Conservation (phyloP, 1,140 invertebrate species). For the Euschistus heros region DNA sequence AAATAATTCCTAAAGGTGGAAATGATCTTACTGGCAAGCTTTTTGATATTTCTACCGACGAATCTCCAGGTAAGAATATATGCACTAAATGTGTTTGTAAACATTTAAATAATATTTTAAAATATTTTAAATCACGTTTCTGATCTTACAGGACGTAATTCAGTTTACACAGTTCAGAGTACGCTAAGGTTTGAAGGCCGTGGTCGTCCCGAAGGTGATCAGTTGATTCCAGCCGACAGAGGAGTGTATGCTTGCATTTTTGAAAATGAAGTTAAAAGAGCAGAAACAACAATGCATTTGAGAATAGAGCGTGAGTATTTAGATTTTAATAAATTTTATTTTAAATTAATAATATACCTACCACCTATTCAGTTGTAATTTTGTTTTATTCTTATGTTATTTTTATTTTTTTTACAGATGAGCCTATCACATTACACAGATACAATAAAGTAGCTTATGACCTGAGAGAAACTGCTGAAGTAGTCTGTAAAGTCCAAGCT, state of each 20-base stretch:
- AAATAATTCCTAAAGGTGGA: constrained; percentile 51
- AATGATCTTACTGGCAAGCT: constrained; percentile 49
- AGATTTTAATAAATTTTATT: no score
- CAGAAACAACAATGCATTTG: constrained; percentile 76
- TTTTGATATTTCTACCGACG: constrained; percentile 68
- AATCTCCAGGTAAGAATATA: constrained; percentile 45
- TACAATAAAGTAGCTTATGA: constrained; percentile 85
- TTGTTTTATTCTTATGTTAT: no score
- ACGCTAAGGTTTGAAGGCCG: constrained; percentile 68
- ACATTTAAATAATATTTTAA: not conserved
- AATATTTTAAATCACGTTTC: not conserved
- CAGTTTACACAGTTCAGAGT: constrained; percentile 71
- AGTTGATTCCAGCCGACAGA: constrained; percentile 67
- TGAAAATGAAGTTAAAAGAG: constrained; percentile 77
- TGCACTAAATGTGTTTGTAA: not conserved
- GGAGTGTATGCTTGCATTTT: constrained; percentile 81
- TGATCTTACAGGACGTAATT: constrained; percentile 32
- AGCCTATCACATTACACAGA: constrained; percentile 70
- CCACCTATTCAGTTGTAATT: no score
- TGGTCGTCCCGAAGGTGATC: constrained; percentile 58
- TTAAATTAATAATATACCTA: no score
- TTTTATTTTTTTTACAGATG: constrained; percentile 46
- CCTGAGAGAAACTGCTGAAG: constrained; percentile 66
- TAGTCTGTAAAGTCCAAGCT: constrained; percentile 78
- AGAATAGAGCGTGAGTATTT: constrained; percentile 71